phyloP scores from a whole-genome alignment of 2,797 vertebrate genomes.

The Gorsachius magnificus region DNA sequence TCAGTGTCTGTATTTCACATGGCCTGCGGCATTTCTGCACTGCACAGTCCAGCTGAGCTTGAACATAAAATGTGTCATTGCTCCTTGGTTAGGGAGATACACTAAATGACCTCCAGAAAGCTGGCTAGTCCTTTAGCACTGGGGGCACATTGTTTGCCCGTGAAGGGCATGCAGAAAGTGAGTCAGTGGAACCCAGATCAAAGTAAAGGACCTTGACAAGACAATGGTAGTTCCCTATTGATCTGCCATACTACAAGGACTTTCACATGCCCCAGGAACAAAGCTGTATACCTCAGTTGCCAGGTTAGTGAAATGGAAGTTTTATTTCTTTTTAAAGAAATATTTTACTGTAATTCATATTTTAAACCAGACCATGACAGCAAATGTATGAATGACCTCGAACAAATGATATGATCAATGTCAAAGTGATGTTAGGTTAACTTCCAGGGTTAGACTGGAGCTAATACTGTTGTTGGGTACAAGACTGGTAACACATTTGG shows the following conservation, averaged over 20 bases:
- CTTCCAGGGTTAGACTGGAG: not conserved
- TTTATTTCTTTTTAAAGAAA: not conserved
- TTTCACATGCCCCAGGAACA: not conserved
- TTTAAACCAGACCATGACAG: not conserved
- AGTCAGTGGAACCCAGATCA: not conserved
- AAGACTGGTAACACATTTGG: not conserved
- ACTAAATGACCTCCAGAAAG: not conserved
- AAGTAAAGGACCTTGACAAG: not conserved
- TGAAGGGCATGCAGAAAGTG: not conserved
- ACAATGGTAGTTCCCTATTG: not conserved
- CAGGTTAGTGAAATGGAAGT: not conserved
- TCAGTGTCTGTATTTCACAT: not conserved
- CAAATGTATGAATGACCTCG: not conserved
- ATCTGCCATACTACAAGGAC: not conserved
- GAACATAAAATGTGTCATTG: fast-evolving
- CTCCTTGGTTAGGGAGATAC: not conserved
- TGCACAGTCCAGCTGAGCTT: not conserved
- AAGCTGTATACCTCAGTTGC: not conserved
- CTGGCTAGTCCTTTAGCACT: not conserved
- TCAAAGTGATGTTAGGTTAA: not conserved
- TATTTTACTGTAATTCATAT: not conserved
- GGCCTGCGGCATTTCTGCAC: not conserved
- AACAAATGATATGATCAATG: not conserved
- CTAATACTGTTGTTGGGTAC: not conserved
- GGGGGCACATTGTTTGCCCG: not conserved